Evolutionary conservation across 2,113 vertebrate genomes (phyloP), one percentile per base, ranked within the genome.

Genomic region (Mola mola): DNA sequence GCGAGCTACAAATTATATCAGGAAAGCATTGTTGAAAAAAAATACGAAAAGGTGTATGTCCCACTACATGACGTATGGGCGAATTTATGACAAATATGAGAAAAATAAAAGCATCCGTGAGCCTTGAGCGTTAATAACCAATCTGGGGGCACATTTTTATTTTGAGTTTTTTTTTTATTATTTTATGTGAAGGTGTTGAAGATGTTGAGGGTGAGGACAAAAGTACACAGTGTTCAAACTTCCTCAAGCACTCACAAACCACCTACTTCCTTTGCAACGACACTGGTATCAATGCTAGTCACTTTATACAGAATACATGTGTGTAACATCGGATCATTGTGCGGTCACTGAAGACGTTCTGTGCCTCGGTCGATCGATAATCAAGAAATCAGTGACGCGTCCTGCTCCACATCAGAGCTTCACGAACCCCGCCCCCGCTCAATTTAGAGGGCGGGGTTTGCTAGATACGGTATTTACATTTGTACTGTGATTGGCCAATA

Each of bases 381-480:
- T 84, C 66, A 63, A 48, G 3, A 41, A 46, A 50, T 21, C 40
- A 51, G 19, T 91, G 88, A 92, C 91, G 89, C 89, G 89, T 88
- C 81, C 26, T 6, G 38, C 33, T 80, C 62, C 13, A 70, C 55
- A 37, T 52, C 8, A 26, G 38, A 7, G 28, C 36, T 15, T 40
- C 37, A 16, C 16, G 7, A 3, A 16, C 37, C 8, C 3, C 1
- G 12, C 64, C 72, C 61, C 72, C 65, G 43, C 37, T 71, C 33
- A 48, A 37, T 74, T 34, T 59, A 31, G 37, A 40, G 48, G 74
- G 37, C 16, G 63, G 43, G 10, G 33, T 11, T 15, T 17, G 0
- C 2, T 8, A 9, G 19, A 52, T 13, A 47, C 36, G 4, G 9
- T 8, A 12, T 53, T 15, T 15, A 21, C 15, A 65, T 2, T 15